Conservation (phyloP, 2,888 invertebrate genomes). For the Schrankia costaestrigalis region DNA sequence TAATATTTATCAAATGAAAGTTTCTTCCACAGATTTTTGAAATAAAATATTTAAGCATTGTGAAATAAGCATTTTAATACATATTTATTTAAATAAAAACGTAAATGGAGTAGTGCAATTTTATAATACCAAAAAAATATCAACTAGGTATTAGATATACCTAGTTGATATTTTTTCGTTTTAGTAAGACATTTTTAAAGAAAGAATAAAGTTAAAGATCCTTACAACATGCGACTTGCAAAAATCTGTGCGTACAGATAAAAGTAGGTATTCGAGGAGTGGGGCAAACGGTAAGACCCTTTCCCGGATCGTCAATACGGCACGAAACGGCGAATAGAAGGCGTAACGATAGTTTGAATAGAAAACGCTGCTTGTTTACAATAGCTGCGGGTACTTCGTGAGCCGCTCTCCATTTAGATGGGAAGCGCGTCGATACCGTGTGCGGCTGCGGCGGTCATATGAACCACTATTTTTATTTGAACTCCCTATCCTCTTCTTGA, state of each 20-base stretch:
- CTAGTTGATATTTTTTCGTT: too few species aligned
- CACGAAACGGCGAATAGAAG: slow-evolving; percentile 59
- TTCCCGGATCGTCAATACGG: slow-evolving; percentile 60
- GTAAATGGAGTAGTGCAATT: too few species aligned
- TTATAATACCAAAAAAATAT: too few species aligned
- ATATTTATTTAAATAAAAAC: too few species aligned
- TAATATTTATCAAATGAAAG: too few species aligned
- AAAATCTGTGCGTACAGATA: slow-evolving; percentile 51
- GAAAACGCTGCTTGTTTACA: slow-evolving; percentile 74
- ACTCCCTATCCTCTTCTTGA: slow-evolving; percentile 33
- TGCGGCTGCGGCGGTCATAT: slow-evolving; percentile 56
- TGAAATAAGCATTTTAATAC: too few species aligned
- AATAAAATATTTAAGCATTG: too few species aligned
- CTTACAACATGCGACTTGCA: slow-evolving; percentile 37
- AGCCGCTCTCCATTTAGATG: slow-evolving; percentile 73
- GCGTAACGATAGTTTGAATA: slow-evolving; percentile 73
- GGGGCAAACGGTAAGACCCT: slow-evolving; percentile 52
- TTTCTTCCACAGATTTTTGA: too few species aligned
- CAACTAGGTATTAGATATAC: too few species aligned
- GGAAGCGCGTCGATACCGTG: slow-evolving; percentile 66
- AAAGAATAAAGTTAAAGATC: slow-evolving; percentile 12
- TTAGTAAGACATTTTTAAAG: slow-evolving; percentile 27
- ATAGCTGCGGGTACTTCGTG: slow-evolving; percentile 76
- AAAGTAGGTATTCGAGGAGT: slow-evolving; percentile 48
- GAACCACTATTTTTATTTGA: slow-evolving; percentile 50